Percentiles rank a stretch among this genome's conserved stretches.
These are phyloP conservation scores for Scomber japonicus DNA, from an alignment of 2,113 vertebrate species.

Conservation along the genomic window DNA sequence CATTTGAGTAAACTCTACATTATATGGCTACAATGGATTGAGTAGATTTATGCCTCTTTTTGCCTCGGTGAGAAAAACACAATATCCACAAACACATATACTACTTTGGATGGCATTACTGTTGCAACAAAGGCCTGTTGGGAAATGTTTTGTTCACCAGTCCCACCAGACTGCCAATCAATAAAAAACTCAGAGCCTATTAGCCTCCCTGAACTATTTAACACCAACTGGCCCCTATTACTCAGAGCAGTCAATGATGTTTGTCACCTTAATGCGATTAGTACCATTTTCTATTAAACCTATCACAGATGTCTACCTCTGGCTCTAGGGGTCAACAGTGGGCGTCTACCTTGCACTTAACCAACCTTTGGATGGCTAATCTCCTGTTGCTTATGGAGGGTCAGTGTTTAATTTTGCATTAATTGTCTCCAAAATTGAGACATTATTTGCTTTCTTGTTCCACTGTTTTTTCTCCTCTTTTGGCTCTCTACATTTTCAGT, in stretches of 20 bases:
- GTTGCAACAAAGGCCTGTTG: slow-evolving; percentile 51
- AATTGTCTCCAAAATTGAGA: slow-evolving; percentile 28
- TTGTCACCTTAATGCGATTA: slow-evolving; percentile 81
- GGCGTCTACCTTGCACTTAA: slow-evolving; percentile 18
- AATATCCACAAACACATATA: slow-evolving; percentile 6
- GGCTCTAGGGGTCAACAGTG: slow-evolving; percentile 27
- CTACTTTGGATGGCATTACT: slow-evolving; percentile 35
- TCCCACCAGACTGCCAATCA: slow-evolving; percentile 72
- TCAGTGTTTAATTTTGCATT: slow-evolving; percentile 44
- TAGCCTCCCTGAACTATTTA: slow-evolving; percentile 81
- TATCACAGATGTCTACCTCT: slow-evolving; percentile 54
- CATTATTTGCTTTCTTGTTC: neutral
- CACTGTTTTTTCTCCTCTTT: neutral
- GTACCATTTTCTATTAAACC: slow-evolving; percentile 69
- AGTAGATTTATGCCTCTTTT: slow-evolving; percentile 19
- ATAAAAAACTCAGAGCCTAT: slow-evolving; percentile 78
- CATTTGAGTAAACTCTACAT: slow-evolving; percentile 10
- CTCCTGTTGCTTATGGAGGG: neutral
- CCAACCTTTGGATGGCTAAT: slow-evolving; percentile 34
- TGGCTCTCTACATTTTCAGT: neutral
- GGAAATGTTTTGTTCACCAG: slow-evolving; percentile 74
- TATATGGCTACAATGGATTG: slow-evolving; percentile 15
- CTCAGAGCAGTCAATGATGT: slow-evolving; percentile 76
- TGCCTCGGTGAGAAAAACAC: slow-evolving; percentile 20
- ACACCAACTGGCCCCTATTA: slow-evolving; percentile 72